Conservation (phyloP, 2,113 vertebrate species). For the Corythornis vintsioides region DNA sequence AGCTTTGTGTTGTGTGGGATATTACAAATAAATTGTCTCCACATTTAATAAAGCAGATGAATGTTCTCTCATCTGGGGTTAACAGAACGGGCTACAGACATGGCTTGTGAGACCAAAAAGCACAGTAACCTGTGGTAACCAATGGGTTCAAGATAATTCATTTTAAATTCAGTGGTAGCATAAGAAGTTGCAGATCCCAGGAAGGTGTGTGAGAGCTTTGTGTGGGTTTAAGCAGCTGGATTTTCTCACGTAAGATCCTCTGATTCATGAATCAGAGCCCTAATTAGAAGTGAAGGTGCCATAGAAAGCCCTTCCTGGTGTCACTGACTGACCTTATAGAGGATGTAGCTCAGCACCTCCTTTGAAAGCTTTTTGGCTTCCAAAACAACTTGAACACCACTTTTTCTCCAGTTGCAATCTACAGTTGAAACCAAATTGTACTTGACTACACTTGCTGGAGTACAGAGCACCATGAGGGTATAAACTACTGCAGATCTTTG, state of each 20-base stretch:
- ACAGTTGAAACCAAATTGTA: neutral
- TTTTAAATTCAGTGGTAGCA: neutral
- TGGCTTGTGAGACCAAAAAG: neutral
- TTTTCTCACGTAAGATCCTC: neutral
- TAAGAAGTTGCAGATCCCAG: neutral
- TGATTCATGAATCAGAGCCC: neutral
- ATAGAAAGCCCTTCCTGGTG: neutral
- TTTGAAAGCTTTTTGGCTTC: neutral
- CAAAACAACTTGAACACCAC: neutral
- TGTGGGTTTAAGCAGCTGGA: neutral
- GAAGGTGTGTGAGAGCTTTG: neutral
- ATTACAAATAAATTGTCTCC: neutral
- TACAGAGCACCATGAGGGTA: neutral
- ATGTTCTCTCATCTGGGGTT: neutral
- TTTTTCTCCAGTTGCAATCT: neutral
- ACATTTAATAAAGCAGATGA: neutral
- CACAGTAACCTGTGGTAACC: neutral
- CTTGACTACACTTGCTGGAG: neutral
- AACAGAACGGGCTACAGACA: neutral
- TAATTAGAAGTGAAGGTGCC: neutral
- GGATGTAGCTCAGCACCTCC: neutral
- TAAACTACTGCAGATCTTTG: neutral
- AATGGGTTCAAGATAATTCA: neutral
- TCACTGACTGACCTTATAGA: neutral
- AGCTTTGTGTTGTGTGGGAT: neutral